Base-by-base conservation (phyloP, 2,113 vertebrate genomes). In the Arizona elegans region DNA sequence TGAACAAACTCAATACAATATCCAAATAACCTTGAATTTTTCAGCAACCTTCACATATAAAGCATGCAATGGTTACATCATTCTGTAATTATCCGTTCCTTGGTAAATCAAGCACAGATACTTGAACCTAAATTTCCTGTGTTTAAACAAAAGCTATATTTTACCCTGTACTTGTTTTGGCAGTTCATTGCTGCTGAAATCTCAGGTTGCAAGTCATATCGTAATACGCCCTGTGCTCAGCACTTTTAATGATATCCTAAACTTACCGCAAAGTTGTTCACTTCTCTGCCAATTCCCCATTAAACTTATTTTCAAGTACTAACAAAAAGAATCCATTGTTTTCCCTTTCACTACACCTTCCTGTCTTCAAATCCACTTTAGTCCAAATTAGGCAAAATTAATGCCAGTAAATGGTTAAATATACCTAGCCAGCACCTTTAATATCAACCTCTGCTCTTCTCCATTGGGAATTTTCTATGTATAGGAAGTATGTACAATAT, bases 201-300 rank as follows among this genome's bases (percentile, higher is more conserved):
- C 24, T 92, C 47, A 86, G 26, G 0, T 0, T 86, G 29, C 15
- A 58, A 86, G 12, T 50, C n/a, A 59, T 11, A 2, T 56, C 58
- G 86, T 54, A 91, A 47, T 50, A 55, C 29, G 47, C 33, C 29
- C 9, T 0, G 0, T 3, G 0, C 90, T 91, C 24, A 10, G 0
- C 93, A n/a, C 62, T 93, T 88, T 54, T 90, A 13, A 55, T 21
- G 33, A 81, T 38, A 89, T 55, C 3, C 15, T 87, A 1, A 0
- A 3, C 15, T 92, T 92, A 17, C 15, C 1, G 11, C 10, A 56
- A 43, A n/a, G 29, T 47, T n/a, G 47, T 81, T 38, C 56, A 52
- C 33, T 88, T 70, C 47, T 7, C 58, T 70, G 50, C n/a, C 38
- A 92, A 29, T 86, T 21, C 56, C 47, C 24, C 62, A 52, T 89